A percentile compares a stretch with the other conserved stretches of the same genome.
Conservation (phyloP, 30 jellyfish, hydroid and myxozoan genomes). For the Aurelia aurita region DNA sequence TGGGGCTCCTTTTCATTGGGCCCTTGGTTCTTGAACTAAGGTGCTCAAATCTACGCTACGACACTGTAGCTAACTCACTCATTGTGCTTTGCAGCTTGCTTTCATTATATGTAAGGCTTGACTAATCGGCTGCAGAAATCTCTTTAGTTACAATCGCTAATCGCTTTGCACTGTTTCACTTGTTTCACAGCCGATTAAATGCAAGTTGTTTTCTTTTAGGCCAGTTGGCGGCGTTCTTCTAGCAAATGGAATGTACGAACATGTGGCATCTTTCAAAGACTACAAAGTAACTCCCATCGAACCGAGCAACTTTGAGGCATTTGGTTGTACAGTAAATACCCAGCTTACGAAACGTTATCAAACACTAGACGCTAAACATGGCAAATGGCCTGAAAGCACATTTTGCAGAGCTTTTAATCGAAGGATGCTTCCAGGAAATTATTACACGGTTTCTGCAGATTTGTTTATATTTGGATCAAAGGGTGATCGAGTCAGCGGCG, state of each 20-base stretch:
- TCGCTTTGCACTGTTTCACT: too few relatives aligned
- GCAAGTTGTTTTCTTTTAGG: neutral
- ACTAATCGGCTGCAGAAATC: too few relatives aligned
- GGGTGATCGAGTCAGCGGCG: slow-evolving; percentile 14
- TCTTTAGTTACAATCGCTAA: too few relatives aligned
- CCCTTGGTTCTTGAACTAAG: too few relatives aligned
- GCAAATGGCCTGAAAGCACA: slow-evolving; percentile 81
- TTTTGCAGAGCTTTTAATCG: slow-evolving; percentile 74
- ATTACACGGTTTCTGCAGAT: slow-evolving; percentile 45
- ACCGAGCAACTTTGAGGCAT: slow-evolving; percentile 43
- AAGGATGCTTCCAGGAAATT: slow-evolving; percentile 42
- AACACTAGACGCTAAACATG: slow-evolving; percentile 79
- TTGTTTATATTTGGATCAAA: slow-evolving; percentile 49
- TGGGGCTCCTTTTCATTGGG: too few relatives aligned
- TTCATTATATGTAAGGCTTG: too few relatives aligned
- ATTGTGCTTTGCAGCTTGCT: too few relatives aligned
- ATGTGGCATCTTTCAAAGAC: slow-evolving; percentile 65
- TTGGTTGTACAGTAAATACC: slow-evolving; percentile 63
- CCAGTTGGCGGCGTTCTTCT: slow-evolving; percentile 80
- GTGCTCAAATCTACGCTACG: too few relatives aligned
- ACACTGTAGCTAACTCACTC: too few relatives aligned
- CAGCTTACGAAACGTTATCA: slow-evolving; percentile 25
- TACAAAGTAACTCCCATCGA: slow-evolving; percentile 30
- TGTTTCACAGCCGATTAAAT: too few relatives aligned
- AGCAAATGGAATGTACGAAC: slow-evolving; percentile 42